A percentile compares a stretch with the other conserved stretches of the same genome.
phyloP scores from a whole-genome alignment of 2,797 vertebrate genomes.

The Chelonia mydas region DNA sequence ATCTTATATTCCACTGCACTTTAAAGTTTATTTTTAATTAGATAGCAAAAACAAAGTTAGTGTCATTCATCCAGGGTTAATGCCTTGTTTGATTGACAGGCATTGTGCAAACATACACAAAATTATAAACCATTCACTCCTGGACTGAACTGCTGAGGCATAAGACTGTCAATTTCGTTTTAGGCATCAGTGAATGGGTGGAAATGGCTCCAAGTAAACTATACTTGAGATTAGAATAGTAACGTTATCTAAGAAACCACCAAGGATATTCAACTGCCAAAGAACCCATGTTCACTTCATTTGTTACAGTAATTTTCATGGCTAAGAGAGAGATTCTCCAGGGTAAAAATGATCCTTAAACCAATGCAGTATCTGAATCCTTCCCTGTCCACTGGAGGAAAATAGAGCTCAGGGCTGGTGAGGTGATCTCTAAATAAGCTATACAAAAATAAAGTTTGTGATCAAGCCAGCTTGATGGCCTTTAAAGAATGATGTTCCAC shows the following conservation, averaged over 20 bases:
- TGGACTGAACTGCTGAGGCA: constrained; percentile 6
- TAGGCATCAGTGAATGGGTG: constrained; percentile 47
- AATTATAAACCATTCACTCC: not conserved
- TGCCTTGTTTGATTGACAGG: not conserved
- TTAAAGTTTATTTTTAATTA: not conserved
- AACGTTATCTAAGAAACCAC: constrained; percentile 54
- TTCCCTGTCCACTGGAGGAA: constrained; percentile 60
- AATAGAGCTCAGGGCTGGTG: constrained; percentile 33
- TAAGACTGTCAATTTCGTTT: constrained; percentile 17
- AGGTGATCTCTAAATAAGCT: constrained; percentile 49
- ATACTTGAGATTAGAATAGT: constrained; percentile 60
- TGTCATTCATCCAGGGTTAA: not conserved
- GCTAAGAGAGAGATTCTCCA: constrained; percentile 43
- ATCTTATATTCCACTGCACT: not conserved
- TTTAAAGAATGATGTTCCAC: not conserved
- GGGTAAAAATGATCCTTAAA: constrained; percentile 39
- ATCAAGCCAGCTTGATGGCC: not conserved
- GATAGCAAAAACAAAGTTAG: not conserved
- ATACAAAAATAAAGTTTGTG: constrained; percentile 32
- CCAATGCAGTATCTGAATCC: constrained; percentile 39
- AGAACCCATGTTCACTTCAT: constrained; percentile 64
- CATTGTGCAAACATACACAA: not conserved
- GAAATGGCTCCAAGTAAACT: constrained; percentile 43
- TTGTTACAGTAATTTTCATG: constrained; percentile 60
- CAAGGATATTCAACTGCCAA: constrained; percentile 50